These are phyloP conservation scores for Arothron firmamentum DNA, from an alignment of 2,113 vertebrate genomes.

Conservation along the genomic window DNA sequence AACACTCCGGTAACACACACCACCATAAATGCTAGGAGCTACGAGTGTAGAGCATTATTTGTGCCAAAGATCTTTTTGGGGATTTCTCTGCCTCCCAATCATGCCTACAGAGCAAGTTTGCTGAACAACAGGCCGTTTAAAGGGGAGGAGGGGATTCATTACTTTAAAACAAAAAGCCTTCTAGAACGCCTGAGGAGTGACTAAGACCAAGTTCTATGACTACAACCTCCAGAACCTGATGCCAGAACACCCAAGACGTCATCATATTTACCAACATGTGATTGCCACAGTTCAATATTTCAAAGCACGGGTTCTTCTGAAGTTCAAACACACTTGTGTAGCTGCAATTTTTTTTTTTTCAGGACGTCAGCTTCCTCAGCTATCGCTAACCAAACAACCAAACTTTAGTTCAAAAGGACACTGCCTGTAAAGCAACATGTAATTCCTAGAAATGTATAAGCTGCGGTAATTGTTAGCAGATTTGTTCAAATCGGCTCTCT, in stretches of 20 bases:
- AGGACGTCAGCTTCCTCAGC: conserved; percentile 23
- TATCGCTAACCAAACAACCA: conserved; percentile 52
- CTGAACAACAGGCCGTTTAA: conserved; percentile 22
- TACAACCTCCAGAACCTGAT: conserved; percentile 13
- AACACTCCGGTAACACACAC: conserved; percentile 16
- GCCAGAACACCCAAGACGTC: conserved; percentile 1
- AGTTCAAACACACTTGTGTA: background rate
- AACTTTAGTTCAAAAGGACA: conserved; percentile 40
- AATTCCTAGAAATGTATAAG: conserved; percentile 72
- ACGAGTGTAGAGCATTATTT: too few relatives aligned
- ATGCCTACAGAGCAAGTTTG: conserved; percentile 10
- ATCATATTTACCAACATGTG: conserved; percentile 43
- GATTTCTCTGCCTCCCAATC: conserved; percentile 12
- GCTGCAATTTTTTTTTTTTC: conserved; percentile 19
- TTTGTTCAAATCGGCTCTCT: conserved; percentile 59
- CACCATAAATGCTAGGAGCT: background rate
- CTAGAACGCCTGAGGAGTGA: conserved; percentile 27
- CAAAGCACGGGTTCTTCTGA: background rate
- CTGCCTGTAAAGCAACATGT: conserved; percentile 65
- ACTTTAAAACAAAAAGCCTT: conserved; percentile 21
- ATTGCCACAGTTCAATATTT: conserved; percentile 2
- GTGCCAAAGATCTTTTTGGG: too few relatives aligned
- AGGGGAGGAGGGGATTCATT: conserved; percentile 34
- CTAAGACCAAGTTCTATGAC: conserved; percentile 18
- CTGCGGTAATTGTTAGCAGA: conserved; percentile 72